Conservation (phyloP, 2,113 vertebrate genomes). For the Centrocercus urophasianus region DNA sequence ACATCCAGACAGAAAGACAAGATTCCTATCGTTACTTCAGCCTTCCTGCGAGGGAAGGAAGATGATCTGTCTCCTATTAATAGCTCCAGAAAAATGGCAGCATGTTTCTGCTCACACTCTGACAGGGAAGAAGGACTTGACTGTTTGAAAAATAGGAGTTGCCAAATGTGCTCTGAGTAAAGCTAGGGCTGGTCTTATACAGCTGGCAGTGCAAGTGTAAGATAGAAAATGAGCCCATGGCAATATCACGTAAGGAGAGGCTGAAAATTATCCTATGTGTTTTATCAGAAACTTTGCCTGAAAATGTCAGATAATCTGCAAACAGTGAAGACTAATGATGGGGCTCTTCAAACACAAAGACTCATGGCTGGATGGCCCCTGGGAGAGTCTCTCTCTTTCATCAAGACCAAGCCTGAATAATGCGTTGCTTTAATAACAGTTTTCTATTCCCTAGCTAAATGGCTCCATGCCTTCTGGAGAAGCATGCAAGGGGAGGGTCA, state of each 20-base stretch:
- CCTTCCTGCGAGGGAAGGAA: neutral
- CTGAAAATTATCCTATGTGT: neutral
- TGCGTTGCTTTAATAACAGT: neutral
- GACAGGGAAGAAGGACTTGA: neutral
- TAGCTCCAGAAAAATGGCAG: conserved; percentile 39
- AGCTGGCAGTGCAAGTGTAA: neutral
- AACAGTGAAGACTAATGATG: neutral
- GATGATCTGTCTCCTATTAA: neutral
- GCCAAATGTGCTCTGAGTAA: neutral
- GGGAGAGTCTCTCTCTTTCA: neutral
- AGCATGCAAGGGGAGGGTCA: fast-evolving
- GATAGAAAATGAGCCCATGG: neutral
- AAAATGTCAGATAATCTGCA: neutral
- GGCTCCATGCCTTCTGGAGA: neutral
- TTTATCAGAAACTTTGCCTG: neutral
- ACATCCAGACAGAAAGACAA: neutral
- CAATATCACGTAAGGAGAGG: neutral
- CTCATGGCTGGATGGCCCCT: neutral
- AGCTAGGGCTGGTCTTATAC: neutral
- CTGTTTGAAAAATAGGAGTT: neutral
- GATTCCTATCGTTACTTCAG: neutral
- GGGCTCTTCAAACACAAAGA: neutral
- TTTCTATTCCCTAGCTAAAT: neutral
- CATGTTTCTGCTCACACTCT: neutral
- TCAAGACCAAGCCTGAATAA: neutral